Conservation (phyloP, 1,140 invertebrate genomes). For the Protaetia brevitarsis region DNA sequence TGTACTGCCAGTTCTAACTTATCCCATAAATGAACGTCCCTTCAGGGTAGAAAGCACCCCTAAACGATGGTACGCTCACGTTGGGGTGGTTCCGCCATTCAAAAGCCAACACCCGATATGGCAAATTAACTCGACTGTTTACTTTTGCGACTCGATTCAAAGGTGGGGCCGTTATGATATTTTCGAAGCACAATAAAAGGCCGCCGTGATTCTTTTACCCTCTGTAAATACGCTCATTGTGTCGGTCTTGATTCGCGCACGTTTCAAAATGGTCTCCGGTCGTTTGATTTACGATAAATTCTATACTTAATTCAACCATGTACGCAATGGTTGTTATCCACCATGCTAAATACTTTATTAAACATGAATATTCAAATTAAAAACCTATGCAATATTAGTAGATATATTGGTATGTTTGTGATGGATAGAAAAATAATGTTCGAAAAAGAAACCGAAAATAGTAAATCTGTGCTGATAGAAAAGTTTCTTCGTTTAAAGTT, state of each 20-base stretch:
- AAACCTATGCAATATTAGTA: no score
- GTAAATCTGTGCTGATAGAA: no score
- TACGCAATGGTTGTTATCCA: neutral
- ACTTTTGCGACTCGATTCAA: neutral
- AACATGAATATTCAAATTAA: neutral
- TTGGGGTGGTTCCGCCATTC: neutral
- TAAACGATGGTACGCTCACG: neutral
- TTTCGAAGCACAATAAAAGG: neutral
- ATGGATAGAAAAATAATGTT: no score
- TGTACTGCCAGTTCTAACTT: no score
- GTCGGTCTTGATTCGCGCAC: neutral
- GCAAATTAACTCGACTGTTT: slow-evolving; percentile 19
- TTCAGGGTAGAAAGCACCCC: neutral
- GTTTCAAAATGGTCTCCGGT: neutral
- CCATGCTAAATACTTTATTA: neutral
- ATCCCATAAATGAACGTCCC: neutral
- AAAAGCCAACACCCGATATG: neutral
- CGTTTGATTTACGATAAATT: neutral
- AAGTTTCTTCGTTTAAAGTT: no score
- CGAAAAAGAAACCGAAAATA: no score
- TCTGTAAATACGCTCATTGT: slow-evolving; percentile 1
- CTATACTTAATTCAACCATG: neutral
- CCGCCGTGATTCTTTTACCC: neutral
- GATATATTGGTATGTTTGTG: no score
- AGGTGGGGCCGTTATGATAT: neutral